Evolutionary conservation across 2,888 invertebrate species (phyloP).

Genomic region (Scaptomyza flava): DNA sequence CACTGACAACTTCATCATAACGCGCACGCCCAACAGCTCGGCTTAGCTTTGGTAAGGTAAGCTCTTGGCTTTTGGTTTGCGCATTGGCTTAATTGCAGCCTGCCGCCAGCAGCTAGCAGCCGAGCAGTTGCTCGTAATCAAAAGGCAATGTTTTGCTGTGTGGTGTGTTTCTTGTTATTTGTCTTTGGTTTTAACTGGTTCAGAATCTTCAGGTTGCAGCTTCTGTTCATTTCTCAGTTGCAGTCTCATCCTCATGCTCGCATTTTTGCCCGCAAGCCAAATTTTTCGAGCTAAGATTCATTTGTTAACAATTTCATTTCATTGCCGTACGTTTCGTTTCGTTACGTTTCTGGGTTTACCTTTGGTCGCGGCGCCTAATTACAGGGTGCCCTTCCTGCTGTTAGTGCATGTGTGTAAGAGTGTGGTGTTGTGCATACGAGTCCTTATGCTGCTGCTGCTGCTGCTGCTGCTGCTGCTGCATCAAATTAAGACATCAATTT

Average conservation of each 20-base stretch:
- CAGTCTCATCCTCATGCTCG: slow-evolving; percentile 20
- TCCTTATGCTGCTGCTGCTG: slow-evolving; percentile 49
- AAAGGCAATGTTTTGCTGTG: slow-evolving; percentile 46
- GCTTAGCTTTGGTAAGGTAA: background rate
- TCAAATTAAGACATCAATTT: slow-evolving; percentile 78
- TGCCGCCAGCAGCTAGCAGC: slow-evolving; percentile 4
- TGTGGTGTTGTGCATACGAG: slow-evolving; percentile 35
- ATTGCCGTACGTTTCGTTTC: slow-evolving; percentile 49
- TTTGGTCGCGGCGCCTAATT: slow-evolving; percentile 70
- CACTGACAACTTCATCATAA: slow-evolving; percentile 77
- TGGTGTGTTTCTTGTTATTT: slow-evolving; percentile 64
- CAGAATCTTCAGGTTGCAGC: slow-evolving; percentile 18
- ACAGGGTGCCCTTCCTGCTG: slow-evolving; percentile 61
- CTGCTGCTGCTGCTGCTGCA: slow-evolving; percentile 54
- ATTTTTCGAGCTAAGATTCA: slow-evolving; percentile 71
- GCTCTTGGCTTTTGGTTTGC: slow-evolving; percentile 1
- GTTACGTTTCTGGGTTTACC: slow-evolving; percentile 22
- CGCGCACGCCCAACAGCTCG: slow-evolving; percentile 49
- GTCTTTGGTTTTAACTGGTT: slow-evolving; percentile 70
- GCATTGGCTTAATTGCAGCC: slow-evolving; percentile 56
- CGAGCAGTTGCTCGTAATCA: slow-evolving; percentile 61
- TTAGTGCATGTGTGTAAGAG: slow-evolving; percentile 11
- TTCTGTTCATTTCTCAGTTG: slow-evolving; percentile 29
- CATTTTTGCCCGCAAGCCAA: slow-evolving; percentile 63
- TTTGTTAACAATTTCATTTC: slow-evolving; percentile 77